These are phyloP conservation scores for Herpailurus yagouaroundi DNA, from an alignment of 2,113 vertebrate genomes.

Conservation along the genomic window DNA sequence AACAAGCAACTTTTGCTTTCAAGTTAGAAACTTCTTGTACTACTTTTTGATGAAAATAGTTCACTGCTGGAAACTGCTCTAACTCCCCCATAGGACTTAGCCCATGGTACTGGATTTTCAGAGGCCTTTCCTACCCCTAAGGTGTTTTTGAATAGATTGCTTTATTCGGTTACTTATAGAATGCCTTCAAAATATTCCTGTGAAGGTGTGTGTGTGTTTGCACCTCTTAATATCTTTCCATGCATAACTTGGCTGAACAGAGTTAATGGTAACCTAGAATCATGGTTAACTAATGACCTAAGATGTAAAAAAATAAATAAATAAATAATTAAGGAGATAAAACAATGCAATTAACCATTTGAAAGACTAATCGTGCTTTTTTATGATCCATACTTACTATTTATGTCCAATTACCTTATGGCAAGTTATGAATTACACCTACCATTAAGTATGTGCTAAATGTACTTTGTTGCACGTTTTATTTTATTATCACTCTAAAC, in stretches of 20 bases:
- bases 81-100: not conserved
- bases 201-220: not conserved
- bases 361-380: slow-evolving; percentile 24
- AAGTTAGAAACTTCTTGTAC: not conserved
- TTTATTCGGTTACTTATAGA: slow-evolving; percentile 1
- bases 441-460: slow-evolving; percentile 10
- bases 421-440: not conserved
- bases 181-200: not conserved
- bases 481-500: slow-evolving; percentile 62
- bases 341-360: slow-evolving; percentile 18
- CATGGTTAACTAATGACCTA: slow-evolving; percentile 5
- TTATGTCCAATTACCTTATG: slow-evolving; percentile 41
- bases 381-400: slow-evolving; percentile 40
- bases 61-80: not conserved
- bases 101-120: not conserved
- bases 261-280: slow-evolving; percentile 5
- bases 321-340: slow-evolving; percentile 38
- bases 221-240: not conserved
- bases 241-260: not conserved
- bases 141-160: slow-evolving; percentile 8
- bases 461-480: slow-evolving; percentile 41
- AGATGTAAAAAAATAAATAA: slow-evolving; percentile 18
- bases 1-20: slow-evolving; percentile 40
- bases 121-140: not conserved
- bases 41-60: slow-evolving; percentile 40